These are phyloP conservation scores for Erebia palarica DNA, from an alignment of 2,888 invertebrate genomes.

Conservation along the genomic window DNA sequence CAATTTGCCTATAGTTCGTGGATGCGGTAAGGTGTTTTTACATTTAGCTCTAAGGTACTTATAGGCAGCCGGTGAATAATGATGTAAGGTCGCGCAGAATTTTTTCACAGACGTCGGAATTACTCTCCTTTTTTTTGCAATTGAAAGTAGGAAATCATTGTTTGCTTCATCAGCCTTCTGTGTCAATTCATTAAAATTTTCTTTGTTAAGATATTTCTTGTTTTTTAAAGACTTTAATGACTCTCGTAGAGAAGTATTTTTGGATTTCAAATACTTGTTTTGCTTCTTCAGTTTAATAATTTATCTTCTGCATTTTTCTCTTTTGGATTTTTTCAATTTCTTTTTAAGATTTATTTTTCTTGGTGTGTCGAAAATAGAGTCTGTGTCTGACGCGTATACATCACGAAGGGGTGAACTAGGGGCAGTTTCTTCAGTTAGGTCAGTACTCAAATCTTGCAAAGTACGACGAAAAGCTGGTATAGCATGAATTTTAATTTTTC, in stretches of 20 bases:
- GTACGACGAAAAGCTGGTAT: no score
- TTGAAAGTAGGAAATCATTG: constrained; percentile 20
- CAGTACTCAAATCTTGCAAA: no score
- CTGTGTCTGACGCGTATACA: no score
- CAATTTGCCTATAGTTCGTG: constrained; percentile 18
- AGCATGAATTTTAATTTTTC: no score
- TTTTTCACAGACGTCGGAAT: no score
- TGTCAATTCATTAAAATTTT: constrained; percentile 23
- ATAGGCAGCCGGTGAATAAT: no score
- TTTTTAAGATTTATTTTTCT: constrained; percentile 18
- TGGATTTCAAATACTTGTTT: constrained; percentile 22
- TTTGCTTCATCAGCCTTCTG: constrained; percentile 24
- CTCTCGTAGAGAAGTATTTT: constrained; percentile 10
- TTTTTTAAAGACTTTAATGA: constrained; percentile 16
- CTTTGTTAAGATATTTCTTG: constrained; percentile 16
- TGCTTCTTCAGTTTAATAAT: constrained; percentile 16
- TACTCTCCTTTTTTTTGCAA: constrained; percentile 11
- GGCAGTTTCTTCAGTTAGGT: no score
- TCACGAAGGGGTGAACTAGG: no score
- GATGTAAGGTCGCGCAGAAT: no score
- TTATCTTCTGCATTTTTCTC: constrained; percentile 20
- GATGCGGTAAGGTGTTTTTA: no score
- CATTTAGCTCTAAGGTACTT: no score
- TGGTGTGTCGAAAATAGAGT: no score
- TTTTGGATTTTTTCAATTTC: constrained; percentile 13